Evolutionary conservation across 1,140 invertebrate species (phyloP).

Genomic region (Pantala flavescens): DNA sequence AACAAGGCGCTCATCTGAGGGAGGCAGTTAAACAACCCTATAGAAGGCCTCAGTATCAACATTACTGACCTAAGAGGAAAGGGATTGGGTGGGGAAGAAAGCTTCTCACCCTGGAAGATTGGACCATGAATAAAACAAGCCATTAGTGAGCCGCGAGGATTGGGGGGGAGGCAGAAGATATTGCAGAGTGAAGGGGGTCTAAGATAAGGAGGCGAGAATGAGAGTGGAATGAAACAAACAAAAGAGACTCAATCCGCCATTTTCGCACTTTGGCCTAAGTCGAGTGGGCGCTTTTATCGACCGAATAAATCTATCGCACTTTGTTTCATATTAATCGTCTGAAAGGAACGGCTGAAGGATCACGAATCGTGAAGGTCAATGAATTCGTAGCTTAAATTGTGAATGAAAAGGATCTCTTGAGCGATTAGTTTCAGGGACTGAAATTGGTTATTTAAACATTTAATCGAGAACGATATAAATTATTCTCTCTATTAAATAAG

Average conservation of each 20-base stretch:
- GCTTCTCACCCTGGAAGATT: background rate
- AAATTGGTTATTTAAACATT: too few relatives aligned
- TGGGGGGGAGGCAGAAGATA: background rate
- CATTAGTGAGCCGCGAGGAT: background rate
- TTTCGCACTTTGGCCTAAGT: background rate
- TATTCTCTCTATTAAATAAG: too few relatives aligned
- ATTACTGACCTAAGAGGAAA: background rate
- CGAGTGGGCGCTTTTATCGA: too few relatives aligned
- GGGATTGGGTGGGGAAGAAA: background rate
- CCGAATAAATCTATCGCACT: too few relatives aligned
- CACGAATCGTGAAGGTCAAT: too few relatives aligned
- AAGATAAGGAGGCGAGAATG: background rate
- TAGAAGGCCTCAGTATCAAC: background rate
- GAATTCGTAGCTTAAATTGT: too few relatives aligned
- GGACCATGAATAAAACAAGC: conserved; percentile 9
- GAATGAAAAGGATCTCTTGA: too few relatives aligned
- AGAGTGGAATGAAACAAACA: conserved; percentile 2
- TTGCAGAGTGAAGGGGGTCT: background rate
- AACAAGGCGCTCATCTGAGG: background rate
- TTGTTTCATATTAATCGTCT: too few relatives aligned
- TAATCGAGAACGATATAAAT: too few relatives aligned
- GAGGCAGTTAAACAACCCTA: background rate
- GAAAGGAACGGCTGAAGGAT: too few relatives aligned
- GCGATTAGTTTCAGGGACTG: too few relatives aligned
- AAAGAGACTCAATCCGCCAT: background rate